Evolutionary conservation across 2,888 invertebrate species (phyloP), one percentile per base, ranked within the genome.

Genomic region (Cremastinae sp.): DNA sequence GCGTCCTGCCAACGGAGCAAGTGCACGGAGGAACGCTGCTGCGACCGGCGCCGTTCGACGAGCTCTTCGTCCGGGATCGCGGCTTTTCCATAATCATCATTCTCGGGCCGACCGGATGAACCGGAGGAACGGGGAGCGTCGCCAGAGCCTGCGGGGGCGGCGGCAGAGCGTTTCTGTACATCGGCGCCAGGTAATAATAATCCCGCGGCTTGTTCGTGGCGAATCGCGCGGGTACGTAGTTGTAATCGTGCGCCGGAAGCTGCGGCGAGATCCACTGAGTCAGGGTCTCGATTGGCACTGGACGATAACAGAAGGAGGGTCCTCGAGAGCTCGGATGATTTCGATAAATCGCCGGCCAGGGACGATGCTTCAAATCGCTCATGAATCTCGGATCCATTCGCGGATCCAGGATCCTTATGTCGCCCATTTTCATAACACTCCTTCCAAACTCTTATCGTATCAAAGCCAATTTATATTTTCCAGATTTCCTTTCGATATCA

Each of bases 121-220:
- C 79, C 2, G 84, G 82, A 2, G 82, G 79, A 7, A 81, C 74
- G 51, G 80, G 82, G 8, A 75, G 59, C 10, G 79, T 36, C 5
- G 78, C 78, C 73, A 86, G 81, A 1, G 80, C 81, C 49, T 74
- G 59, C 12, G 85, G 80, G 34, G 93, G 90, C 83, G 93, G 90
- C 28, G 93, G 94, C 88, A 94, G 92, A 0, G 92, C 93, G 82
- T 94, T 92, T 20, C 93, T 91, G 86, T 94, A 94, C 87, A 94
- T 92, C 45, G 94, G 94, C 73, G 94, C 92, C 82, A 94, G 88
- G 84, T 94, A 94, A 87, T 94, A 94, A 84, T 92, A 92, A 78
- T 92, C 92, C 3, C 90, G 86, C 1, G 90, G 90, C 78, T 91
- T 91, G 77, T 86, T 88, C 0, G 83, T 79, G 12, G 81, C 82